Percentiles rank a stretch among this genome's conserved stretches.
Conservation (phyloP, 1,140 invertebrate genomes). For the Apis mellifera region Amel_HAv3.1 CM009933.2:11482501-11483000, state of each 20-base stretch:
- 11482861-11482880: too few species aligned
- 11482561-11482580: slow-evolving; percentile 45
- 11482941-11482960: not conserved
- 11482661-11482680: slow-evolving; percentile 52
- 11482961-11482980: not conserved
- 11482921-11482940: not conserved
- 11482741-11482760: not conserved
- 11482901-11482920: too few species aligned
- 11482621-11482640: slow-evolving; percentile 55
- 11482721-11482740: slow-evolving; percentile 50
- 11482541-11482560: slow-evolving; percentile 42
- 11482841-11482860: too few species aligned
- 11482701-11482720: slow-evolving; percentile 37
- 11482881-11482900: too few species aligned
- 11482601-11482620: slow-evolving; percentile 55
- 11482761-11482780: slow-evolving; percentile 1
- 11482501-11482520: not conserved
- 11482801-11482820: too few species aligned
- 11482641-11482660: slow-evolving; percentile 54
- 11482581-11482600: slow-evolving; percentile 48
- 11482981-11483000: too few species aligned
- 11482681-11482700: slow-evolving; percentile 52
- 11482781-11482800: not conserved
- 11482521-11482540: slow-evolving; percentile 28
- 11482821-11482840: too few species aligned